Percentiles rank a stretch among this genome's conserved stretches.
Conservation (phyloP, 92 coral and sea anemone genomes). For the Zoanthus gigantus region DNA sequence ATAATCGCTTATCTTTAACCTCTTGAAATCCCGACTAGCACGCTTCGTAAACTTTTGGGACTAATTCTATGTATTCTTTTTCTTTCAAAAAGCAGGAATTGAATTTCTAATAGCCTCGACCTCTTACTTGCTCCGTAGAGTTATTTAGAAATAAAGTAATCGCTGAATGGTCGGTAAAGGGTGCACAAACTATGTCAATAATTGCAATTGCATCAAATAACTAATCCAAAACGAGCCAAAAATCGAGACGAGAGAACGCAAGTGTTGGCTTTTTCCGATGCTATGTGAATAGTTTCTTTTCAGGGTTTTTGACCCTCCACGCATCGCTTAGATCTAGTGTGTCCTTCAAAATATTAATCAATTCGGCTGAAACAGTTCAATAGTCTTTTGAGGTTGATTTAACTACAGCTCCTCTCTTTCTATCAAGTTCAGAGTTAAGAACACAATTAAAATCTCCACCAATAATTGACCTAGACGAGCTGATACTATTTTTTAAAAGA, state of each 20-base stretch:
- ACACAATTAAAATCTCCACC: slow-evolving; percentile 34
- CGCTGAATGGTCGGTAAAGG: slow-evolving; percentile 18
- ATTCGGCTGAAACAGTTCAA: not conserved
- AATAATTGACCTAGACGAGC: not conserved
- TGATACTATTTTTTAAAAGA: slow-evolving; percentile 9
- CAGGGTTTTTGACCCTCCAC: slow-evolving; percentile 10
- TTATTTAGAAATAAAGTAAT: slow-evolving; percentile 11
- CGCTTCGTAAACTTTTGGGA: slow-evolving; percentile 6
- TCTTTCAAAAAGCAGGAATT: slow-evolving; percentile 1
- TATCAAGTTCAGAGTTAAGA: not conserved
- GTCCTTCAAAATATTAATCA: slow-evolving; percentile 14
- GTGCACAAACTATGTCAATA: slow-evolving; percentile 14
- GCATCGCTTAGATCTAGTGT: not conserved
- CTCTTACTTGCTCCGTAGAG: not conserved
- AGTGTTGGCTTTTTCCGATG: slow-evolving; percentile 17
- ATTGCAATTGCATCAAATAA: slow-evolving; percentile 6
- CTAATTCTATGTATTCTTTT: slow-evolving; percentile 7
- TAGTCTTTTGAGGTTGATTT: slow-evolving; percentile 2
- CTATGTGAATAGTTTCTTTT: slow-evolving; percentile 6
- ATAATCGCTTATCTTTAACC: not conserved
- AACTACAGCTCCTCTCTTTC: not conserved
- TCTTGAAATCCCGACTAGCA: slow-evolving; percentile 22
- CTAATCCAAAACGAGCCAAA: not conserved
- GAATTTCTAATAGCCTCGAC: slow-evolving; percentile 22
- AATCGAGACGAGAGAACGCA: not conserved